Evolutionary conservation across 1,140 invertebrate species (phyloP).

Genomic region (Aphaenogaster ashmeadi): DNA sequence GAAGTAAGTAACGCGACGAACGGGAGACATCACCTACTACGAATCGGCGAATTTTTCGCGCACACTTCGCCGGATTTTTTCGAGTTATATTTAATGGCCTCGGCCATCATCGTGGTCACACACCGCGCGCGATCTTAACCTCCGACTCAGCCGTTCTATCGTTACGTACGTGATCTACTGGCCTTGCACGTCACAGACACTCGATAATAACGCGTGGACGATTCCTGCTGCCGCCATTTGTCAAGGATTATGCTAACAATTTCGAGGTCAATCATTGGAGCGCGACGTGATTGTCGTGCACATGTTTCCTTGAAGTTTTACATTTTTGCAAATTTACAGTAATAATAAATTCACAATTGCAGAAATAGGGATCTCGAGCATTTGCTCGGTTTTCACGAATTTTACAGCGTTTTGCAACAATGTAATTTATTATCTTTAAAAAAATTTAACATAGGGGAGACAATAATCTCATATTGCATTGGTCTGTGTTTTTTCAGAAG

Average conservation of each 20-base stretch:
- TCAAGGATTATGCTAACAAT: conserved; percentile 24
- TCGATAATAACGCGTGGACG: not conserved
- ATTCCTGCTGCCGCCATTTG: conserved; percentile 57
- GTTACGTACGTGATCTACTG: conserved; percentile 6
- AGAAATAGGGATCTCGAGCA: not conserved
- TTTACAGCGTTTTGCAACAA: not conserved
- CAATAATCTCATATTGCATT: not conserved
- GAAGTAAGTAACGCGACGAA: conserved; percentile 78
- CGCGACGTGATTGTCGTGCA: not conserved
- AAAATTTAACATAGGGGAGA: not conserved
- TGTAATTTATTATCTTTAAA: not conserved
- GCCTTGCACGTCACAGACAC: not conserved
- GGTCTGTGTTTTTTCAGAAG: conserved; percentile 90
- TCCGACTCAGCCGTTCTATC: conserved; percentile 65
- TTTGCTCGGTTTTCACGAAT: not conserved
- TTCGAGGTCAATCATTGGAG: conserved; percentile 39
- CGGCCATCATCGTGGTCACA: conserved; percentile 80
- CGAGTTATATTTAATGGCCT: conserved; percentile 67
- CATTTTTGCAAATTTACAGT: not conserved
- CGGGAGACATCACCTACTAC: not conserved
- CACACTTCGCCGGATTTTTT: not conserved
- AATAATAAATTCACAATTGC: not conserved
- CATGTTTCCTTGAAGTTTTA: not conserved
- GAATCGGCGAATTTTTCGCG: not conserved
- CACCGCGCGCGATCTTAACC: conserved; percentile 81